Conservation (phyloP, 2,797 vertebrate genomes). For the Philypnodon macrostomus region DNA sequence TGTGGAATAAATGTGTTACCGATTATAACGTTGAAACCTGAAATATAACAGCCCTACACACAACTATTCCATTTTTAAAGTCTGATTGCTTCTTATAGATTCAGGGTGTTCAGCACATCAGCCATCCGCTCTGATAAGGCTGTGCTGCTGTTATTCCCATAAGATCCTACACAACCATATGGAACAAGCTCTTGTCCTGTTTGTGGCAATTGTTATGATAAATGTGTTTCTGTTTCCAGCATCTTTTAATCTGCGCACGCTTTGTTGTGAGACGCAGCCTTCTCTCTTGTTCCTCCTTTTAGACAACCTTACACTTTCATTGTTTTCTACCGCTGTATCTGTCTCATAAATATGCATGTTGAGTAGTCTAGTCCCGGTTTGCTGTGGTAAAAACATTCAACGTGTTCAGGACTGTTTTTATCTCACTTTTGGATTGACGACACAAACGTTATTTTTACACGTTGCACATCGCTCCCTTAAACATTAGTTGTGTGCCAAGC, state of each 20-base stretch:
- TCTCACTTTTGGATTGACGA: constrained; percentile 16
- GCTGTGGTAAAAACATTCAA: constrained; percentile 41
- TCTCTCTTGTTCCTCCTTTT: constrained; percentile 6
- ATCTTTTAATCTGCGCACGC: constrained; percentile 11
- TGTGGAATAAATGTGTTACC: too few species aligned
- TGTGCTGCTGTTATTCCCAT: constrained; percentile 20
- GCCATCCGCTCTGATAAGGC: constrained; percentile 55
- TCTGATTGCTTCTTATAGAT: constrained; percentile 49
- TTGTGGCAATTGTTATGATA: constrained; percentile 19
- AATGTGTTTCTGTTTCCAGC: constrained; percentile 21
- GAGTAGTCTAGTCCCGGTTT: constrained; percentile 15
- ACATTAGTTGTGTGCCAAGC: too few species aligned
- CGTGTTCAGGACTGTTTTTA: constrained; percentile 6
- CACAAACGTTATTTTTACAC: constrained; percentile 32
- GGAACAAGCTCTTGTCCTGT: constrained; percentile 1
- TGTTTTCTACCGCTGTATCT: neutral
- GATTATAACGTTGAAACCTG: too few species aligned
- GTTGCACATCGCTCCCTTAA: constrained; percentile 8
- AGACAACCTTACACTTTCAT: neutral
- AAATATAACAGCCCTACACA: too few species aligned
- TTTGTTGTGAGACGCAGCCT: constrained; percentile 7
- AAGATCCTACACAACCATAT: constrained; percentile 12
- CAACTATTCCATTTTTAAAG: constrained; percentile 32
- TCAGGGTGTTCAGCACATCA: constrained; percentile 52
- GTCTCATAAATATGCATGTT: constrained; percentile 30